These are phyloP conservation scores for Platyscapa corneri DNA, from an alignment of 1,140 invertebrate genomes.

Conservation along the genomic window DNA sequence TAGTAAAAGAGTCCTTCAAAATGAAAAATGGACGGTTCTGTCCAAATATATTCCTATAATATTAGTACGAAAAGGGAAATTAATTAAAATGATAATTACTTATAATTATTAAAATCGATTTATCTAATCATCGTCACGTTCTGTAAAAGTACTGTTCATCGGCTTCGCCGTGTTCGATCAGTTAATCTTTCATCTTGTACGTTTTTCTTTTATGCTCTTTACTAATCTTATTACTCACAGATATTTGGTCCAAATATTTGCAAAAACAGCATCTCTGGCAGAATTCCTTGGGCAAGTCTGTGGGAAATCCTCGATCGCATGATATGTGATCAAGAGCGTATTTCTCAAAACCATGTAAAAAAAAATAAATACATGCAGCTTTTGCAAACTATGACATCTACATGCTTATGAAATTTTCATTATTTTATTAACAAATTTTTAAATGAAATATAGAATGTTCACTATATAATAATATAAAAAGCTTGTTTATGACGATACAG, in stretches of 20 bases:
- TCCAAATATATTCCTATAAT: no score
- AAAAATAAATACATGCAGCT: conserved; percentile 34
- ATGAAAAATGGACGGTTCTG: no score
- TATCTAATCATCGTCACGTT: not conserved
- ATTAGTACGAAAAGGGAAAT: no score
- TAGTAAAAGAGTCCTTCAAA: no score
- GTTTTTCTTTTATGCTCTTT: conserved; percentile 15
- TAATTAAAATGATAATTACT: no score
- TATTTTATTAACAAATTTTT: no score
- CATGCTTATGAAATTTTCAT: conserved; percentile 44
- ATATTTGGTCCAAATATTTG: not conserved
- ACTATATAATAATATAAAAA: no score
- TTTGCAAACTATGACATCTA: conserved; percentile 47
- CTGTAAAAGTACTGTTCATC: not conserved
- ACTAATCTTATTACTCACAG: conserved; percentile 12
- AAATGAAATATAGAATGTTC: no score
- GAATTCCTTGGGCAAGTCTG: conserved; percentile 35
- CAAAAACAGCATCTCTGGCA: conserved; percentile 10
- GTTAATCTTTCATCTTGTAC: conserved; percentile 14
- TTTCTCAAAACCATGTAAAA: conserved; percentile 14
- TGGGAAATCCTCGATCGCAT: conserved; percentile 52
- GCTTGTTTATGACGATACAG: no score
- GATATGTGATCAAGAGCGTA: conserved; percentile 44
- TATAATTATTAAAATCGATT: not conserved
- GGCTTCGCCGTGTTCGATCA: not conserved